These are phyloP conservation scores for Porites lutea DNA, from an alignment of 64 coral and sea anemone species.

Conservation along the genomic window DNA sequence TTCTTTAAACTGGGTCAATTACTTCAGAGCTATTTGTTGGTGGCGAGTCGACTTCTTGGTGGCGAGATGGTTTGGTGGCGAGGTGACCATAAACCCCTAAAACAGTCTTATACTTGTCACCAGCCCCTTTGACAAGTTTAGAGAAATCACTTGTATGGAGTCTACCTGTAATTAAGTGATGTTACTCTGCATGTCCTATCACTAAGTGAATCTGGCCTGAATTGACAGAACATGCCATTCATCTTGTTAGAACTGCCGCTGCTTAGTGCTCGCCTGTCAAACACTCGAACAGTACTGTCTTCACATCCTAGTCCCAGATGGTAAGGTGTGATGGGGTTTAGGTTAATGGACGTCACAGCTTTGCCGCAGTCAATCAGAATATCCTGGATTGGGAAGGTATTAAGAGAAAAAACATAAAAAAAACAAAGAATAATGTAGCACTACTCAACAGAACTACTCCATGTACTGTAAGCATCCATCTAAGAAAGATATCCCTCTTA, in stretches of 20 bases:
- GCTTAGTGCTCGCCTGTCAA: constrained; percentile 90
- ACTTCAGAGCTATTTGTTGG: too few relatives aligned
- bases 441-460: too few relatives aligned
- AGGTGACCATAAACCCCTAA: too few relatives aligned
- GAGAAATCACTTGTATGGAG: background rate
- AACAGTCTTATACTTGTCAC: too few relatives aligned
- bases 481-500: too few relatives aligned
- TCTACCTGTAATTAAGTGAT: constrained; percentile 88
- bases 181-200: constrained; percentile 91
- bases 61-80: too few relatives aligned
- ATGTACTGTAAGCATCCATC: too few relatives aligned
- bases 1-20: too few relatives aligned
- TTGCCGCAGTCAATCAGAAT: constrained; percentile 90
- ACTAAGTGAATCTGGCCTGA: constrained; percentile 86
- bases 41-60: too few relatives aligned
- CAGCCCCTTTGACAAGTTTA: background rate
- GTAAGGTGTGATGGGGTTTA: constrained; percentile 89
- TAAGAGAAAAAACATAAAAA: too few relatives aligned
- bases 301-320: constrained; percentile 93
- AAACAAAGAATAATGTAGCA: too few relatives aligned
- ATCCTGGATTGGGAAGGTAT: constrained; percentile 64
- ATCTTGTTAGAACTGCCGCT: constrained; percentile 62
- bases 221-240: constrained; percentile 87
- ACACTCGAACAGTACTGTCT: constrained; percentile 86
- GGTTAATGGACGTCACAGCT: constrained; percentile 87